phyloP scores from a whole-genome alignment of 2,888 invertebrate species.

The Sarcophaga variegata region DNA sequence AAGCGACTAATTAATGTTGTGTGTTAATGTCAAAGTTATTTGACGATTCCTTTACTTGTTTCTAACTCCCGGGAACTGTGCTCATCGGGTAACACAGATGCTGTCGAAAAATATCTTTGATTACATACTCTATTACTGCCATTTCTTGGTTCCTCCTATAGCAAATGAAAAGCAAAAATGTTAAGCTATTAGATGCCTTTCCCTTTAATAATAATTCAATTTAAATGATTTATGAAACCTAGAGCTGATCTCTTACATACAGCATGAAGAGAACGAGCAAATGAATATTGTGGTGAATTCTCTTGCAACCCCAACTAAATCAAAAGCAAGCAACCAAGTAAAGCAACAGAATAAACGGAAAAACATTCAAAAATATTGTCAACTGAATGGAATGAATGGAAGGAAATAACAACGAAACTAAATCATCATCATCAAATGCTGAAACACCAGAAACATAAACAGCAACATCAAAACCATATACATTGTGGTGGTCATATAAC shows the following conservation, averaged over 20 bases:
- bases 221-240: slow-evolving; percentile 52
- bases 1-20: slow-evolving; percentile 43
- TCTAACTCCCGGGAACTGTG: neutral
- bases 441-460: neutral
- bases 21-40: neutral
- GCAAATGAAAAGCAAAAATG: neutral
- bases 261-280: slow-evolving; percentile 35
- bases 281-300: neutral
- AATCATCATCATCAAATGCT: neutral
- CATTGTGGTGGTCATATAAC: slow-evolving; percentile 14
- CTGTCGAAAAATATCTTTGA: neutral
- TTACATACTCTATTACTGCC: neutral
- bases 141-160: neutral
- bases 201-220: slow-evolving; percentile 53
- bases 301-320: neutral
- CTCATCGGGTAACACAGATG: neutral
- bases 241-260: slow-evolving; percentile 27
- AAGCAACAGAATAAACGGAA: slow-evolving; percentile 17
- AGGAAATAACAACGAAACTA: slow-evolving; percentile 2
- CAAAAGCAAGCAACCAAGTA: neutral
- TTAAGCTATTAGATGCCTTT: slow-evolving; percentile 23
- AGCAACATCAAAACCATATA: slow-evolving; percentile 27
- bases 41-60: neutral
- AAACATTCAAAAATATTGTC: neutral
- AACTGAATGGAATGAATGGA: slow-evolving; percentile 12